Conservation (phyloP, 2,797 vertebrate genomes). For the Podarcis lilfordi region DNA sequence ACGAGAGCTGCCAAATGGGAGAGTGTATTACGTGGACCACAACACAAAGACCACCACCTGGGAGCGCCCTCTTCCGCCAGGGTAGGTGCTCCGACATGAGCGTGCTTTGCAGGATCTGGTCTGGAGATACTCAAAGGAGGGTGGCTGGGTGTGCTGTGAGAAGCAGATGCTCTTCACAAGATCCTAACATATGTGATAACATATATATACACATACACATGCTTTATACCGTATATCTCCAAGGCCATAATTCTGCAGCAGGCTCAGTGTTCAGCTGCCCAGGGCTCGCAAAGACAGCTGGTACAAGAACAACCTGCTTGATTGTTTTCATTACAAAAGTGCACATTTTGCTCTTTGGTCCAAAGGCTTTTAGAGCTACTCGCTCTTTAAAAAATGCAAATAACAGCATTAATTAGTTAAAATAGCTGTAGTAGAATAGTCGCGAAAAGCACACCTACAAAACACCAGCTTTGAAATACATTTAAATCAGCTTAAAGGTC, state of each 20-base stretch:
- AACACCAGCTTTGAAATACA: background rate
- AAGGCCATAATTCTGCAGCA: no score
- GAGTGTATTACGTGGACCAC: conserved; percentile 98
- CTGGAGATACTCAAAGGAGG: background rate
- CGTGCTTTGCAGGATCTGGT: background rate
- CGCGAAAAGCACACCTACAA: background rate
- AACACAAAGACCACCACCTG: conserved; percentile 99
- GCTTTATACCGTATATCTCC: no score
- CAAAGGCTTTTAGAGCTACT: background rate
- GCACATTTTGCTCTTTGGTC: background rate
- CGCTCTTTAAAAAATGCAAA: background rate
- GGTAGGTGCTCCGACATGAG: conserved; percentile 77
- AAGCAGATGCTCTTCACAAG: background rate
- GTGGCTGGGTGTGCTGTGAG: background rate
- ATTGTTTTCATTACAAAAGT: background rate
- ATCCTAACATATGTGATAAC: no score
- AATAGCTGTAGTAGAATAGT: background rate
- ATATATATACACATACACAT: no score
- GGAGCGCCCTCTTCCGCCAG: conserved; percentile 95
- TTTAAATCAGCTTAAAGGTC: background rate
- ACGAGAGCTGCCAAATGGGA: conserved; percentile 91
- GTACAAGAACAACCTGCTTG: background rate
- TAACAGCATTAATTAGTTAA: background rate
- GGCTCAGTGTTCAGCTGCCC: background rate
- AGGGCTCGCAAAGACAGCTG: background rate